Base-by-base conservation (phyloP, 2,797 vertebrate genomes). In the Carapus acus region DNA sequence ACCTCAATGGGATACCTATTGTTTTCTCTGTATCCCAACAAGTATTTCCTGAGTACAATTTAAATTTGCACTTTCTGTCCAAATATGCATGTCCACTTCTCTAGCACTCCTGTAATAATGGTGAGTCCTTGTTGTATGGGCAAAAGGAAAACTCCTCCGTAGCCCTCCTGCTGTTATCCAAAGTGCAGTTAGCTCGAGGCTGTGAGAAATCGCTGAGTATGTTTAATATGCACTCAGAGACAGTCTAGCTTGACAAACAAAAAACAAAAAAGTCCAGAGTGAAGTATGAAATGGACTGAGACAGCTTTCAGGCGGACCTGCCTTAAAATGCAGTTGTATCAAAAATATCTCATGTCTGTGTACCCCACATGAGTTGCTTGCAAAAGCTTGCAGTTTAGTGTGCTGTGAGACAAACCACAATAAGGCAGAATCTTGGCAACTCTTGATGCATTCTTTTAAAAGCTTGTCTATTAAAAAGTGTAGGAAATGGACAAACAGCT, bases 201-300 rank as follows among this genome's bases (percentile, higher is more conserved):
- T 60, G 37, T 31, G 37, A 67, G 68, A 59, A 69, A 69, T 60
- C 72, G 67, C 76, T 71, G 71, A 77, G 65, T 71, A 43, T 54
- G 67, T 79, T 73, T 80, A 79, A 77, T 67, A 74, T 81, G 69
- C 77, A 76, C 75, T 79, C 58, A 67, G 66, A 71, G 59, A 60
- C 40, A 49, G 61, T 56, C 71, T 58, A 59, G 49, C 13, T 55
- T 23, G 49, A 40, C 55, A 58, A 69, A 82, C 69, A 76, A 83
- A 77, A 79, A 58, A n/a, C n/a, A n/a, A n/a, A n/a, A n/a, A n/a
- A n/a, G n/a, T n/a, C 56, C 31, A 31, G 22, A 33, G 47, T 69
- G 65, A 63, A 68, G 59, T 54, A 17, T 36, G 23, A 68, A 78
- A 76, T 77, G 54, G 53, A 73, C 65, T 54, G 75, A 49, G 71